Base-by-base conservation (phyloP, 2,113 vertebrate species). In the Machaerirhynchus nigripectus region DNA sequence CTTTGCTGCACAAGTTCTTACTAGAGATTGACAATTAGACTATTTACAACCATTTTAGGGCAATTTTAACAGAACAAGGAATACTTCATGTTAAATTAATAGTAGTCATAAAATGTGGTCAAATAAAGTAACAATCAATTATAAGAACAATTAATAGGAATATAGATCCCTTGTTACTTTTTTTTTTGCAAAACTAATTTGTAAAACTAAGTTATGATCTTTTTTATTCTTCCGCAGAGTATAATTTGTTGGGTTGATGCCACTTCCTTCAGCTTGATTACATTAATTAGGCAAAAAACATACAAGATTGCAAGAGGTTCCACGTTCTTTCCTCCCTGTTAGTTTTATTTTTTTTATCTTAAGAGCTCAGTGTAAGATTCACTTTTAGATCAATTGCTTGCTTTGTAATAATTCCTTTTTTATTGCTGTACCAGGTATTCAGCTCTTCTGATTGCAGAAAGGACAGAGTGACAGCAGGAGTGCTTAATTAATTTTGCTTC, bases 401-500 rank as follows among this genome's bases (percentile, higher is more conserved):
- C 79, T 77, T 90, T 87, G 52, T 94, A 94, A 89, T 81, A 90
- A 71, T 92, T 84, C 90, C 84, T 67, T 74, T 67, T 76, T 27
- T 42, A 35, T 40, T 81, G 42, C 67, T 77, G 12, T 91, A 75
- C 42, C 49, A 68, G 18, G 17, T 87, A 96, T 60, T 96, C 97
- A 87, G 92, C 61, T 92, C 69, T 96, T 95, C 80, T 93, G 89
- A 89, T 91, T 96, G 90, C 64, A 75, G 46, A 61, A 87, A 89
- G 56, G 86, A 59, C 95, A 95, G 78, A 94, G 73, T 97, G 91
- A 94, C 92, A 97, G 53, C 35, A 68, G 95, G 94, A 84, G 55
- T 78, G 87, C 91, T 96, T 96, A 95, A 93, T 97, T 97, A 96
- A 96, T 97, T 95, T 97, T 81, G 95, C 89, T 97, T 65, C 70